phyloP scores from a whole-genome alignment of 2,888 invertebrate species.

The Dryobota labecula region DNA sequence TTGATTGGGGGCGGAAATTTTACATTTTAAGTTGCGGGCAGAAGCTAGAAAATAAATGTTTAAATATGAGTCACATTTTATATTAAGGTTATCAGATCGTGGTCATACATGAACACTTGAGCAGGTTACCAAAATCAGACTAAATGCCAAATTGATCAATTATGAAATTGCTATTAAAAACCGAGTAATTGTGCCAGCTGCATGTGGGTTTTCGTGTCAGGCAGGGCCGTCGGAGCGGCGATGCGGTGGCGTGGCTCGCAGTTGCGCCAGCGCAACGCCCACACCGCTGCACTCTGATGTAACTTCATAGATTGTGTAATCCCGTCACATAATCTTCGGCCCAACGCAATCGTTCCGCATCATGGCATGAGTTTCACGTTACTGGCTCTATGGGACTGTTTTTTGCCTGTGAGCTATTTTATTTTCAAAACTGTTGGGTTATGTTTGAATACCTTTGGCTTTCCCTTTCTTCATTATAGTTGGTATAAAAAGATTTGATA shows the following conservation, averaged over 20 bases:
- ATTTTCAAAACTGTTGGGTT: constrained; percentile 7
- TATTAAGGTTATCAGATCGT: constrained; percentile 3
- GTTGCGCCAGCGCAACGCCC: constrained; percentile 70
- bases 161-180: constrained; percentile 47
- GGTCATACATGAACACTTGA: background rate
- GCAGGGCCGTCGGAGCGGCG: constrained; percentile 60
- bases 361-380: constrained; percentile 69
- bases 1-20: too few species aligned
- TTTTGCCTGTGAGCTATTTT: constrained; percentile 5
- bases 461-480: background rate
- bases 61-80: background rate
- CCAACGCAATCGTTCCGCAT: constrained; percentile 77
- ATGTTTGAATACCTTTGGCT: constrained; percentile 3
- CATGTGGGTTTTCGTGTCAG: constrained; percentile 86
- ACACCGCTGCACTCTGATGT: constrained; percentile 77
- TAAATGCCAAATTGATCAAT: constrained; percentile 35
- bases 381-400: constrained; percentile 43
- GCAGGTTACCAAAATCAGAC: constrained; percentile 12
- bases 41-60: background rate
- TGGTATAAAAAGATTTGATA: background rate
- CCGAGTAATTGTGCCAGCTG: constrained; percentile 64
- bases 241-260: constrained; percentile 51
- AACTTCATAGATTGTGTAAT: constrained; percentile 82
- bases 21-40: too few species aligned
- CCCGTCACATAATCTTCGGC: constrained; percentile 75